These are phyloP conservation scores for Epiperipatus broadwayi DNA, from an alignment of 2,888 invertebrate species.

Conservation along the genomic window DNA sequence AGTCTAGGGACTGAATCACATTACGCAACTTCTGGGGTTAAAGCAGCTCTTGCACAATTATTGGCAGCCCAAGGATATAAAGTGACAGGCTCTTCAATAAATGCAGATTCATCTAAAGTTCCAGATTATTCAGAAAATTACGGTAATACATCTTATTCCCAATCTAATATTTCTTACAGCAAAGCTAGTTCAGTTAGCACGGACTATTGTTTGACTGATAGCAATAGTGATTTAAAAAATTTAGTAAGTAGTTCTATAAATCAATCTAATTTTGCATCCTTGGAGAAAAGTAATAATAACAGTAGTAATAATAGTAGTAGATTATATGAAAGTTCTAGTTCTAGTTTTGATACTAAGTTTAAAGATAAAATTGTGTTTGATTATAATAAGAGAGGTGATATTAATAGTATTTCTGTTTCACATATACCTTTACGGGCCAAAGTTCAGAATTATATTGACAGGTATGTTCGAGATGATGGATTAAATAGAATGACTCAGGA, in stretches of 20 bases:
- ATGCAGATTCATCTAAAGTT: neutral
- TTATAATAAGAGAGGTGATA: too few species aligned
- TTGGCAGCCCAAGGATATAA: constrained; percentile 33
- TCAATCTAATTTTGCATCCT: too few species aligned
- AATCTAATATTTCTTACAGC: neutral
- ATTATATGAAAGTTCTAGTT: too few species aligned
- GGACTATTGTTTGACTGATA: constrained; percentile 8
- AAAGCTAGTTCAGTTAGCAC: constrained; percentile 8
- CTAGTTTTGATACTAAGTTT: too few species aligned
- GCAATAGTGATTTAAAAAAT: constrained; percentile 10
- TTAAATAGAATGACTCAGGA: too few species aligned
- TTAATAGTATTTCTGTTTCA: too few species aligned
- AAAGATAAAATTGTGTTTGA: too few species aligned
- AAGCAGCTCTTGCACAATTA: constrained; percentile 33
- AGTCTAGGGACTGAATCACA: neutral
- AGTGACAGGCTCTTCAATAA: constrained; percentile 23
- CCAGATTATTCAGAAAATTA: neutral
- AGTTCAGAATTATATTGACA: constrained; percentile 18
- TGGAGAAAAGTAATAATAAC: too few species aligned
- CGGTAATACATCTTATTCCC: neutral
- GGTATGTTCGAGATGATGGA: constrained; percentile 14
- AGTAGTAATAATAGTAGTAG: too few species aligned
- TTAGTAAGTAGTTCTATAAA: too few species aligned
- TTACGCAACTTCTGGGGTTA: constrained; percentile 31
- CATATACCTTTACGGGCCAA: constrained; percentile 17